Conservation (phyloP, 2,113 vertebrate genomes). For the Tursiops truncatus region DNA sequence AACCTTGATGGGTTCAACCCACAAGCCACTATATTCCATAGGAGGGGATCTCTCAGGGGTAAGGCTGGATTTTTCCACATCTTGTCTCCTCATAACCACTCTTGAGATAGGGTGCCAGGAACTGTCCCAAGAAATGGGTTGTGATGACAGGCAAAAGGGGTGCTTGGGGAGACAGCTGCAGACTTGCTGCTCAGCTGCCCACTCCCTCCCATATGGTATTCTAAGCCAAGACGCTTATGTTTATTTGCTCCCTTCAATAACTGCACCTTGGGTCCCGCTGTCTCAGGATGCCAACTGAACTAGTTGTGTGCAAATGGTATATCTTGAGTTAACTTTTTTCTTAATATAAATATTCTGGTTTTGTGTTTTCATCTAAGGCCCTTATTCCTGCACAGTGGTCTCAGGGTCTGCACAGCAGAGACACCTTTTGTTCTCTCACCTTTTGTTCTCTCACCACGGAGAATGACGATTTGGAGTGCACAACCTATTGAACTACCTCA, state of each 20-base stretch:
- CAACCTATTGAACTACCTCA: slow-evolving; percentile 62
- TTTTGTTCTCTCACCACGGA: neutral
- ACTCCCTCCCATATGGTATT: neutral
- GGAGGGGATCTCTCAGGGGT: neutral
- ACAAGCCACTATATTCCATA: neutral
- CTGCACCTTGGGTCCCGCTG: neutral
- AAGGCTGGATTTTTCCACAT: neutral
- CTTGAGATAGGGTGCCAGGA: neutral
- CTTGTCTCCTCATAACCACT: neutral
- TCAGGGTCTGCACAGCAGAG: neutral
- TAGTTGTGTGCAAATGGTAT: neutral
- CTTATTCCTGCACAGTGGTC: neutral
- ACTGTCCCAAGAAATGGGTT: neutral
- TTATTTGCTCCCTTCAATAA: slow-evolving; percentile 75
- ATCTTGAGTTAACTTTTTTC: neutral
- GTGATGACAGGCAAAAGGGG: neutral
- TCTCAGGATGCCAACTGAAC: neutral
- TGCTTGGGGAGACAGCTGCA: neutral
- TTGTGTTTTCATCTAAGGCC: neutral
- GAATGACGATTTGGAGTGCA: slow-evolving; percentile 11
- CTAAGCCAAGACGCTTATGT: slow-evolving; percentile 58
- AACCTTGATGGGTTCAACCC: neutral
- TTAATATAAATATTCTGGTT: neutral
- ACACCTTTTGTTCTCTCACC: neutral
- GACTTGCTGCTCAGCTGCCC: neutral